Evolutionary conservation across 2,888 invertebrate species (phyloP).

Genomic region (Allacma fusca): DNA sequence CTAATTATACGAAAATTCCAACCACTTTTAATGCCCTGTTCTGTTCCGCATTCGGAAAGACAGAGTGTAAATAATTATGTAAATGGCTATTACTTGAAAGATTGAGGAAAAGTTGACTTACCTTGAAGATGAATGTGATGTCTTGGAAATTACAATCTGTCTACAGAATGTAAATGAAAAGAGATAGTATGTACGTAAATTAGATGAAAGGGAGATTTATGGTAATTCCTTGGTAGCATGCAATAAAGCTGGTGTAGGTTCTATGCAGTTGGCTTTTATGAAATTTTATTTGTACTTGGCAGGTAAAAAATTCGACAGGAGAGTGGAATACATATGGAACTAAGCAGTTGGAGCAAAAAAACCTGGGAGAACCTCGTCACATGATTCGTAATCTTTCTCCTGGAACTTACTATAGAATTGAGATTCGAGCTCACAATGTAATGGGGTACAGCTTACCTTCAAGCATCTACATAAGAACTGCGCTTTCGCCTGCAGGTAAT

Average conservation of each 20-base stretch:
- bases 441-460: slow-evolving; percentile 84
- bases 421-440: slow-evolving; percentile 83
- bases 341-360: slow-evolving; percentile 44
- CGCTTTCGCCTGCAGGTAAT: slow-evolving; percentile 75
- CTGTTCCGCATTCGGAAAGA: too few relatives aligned
- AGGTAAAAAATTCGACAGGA: slow-evolving; percentile 61
- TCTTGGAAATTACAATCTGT: too few relatives aligned
- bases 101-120: too few relatives aligned
- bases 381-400: slow-evolving; percentile 74
- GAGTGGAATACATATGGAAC: slow-evolving; percentile 60
- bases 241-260: background rate
- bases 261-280: background rate
- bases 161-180: too few relatives aligned
- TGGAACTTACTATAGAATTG: slow-evolving; percentile 83
- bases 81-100: too few relatives aligned
- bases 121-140: too few relatives aligned
- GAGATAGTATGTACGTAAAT: too few relatives aligned
- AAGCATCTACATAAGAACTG: slow-evolving; percentile 81
- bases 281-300: slow-evolving; percentile 8
- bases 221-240: too few relatives aligned
- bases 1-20: too few relatives aligned
- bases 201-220: too few relatives aligned
- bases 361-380: slow-evolving; percentile 59
- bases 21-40: too few relatives aligned
- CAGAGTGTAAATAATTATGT: too few relatives aligned